Evolutionary conservation across 2,888 invertebrate species (phyloP).

Genomic region (Uloborus plumipes): DNA sequence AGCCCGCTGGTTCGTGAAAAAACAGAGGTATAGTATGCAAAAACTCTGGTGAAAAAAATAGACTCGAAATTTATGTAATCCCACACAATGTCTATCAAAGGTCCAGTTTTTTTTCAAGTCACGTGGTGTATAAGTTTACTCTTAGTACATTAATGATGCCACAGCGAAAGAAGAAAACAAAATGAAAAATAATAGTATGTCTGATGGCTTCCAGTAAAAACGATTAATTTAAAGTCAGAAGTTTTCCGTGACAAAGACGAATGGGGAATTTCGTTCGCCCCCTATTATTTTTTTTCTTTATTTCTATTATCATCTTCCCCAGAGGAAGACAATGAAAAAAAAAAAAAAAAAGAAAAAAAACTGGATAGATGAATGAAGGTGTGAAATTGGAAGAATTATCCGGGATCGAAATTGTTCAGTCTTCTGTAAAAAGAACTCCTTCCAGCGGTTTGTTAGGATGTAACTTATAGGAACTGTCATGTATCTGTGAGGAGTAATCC

Average conservation of each 20-base stretch:
- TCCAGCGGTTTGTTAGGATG: slow-evolving; percentile 4
- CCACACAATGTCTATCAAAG: too few species aligned
- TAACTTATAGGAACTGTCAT: background rate
- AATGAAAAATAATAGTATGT: slow-evolving; percentile 16
- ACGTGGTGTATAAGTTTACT: too few species aligned
- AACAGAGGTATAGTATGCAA: too few species aligned
- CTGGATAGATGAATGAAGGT: slow-evolving; percentile 32
- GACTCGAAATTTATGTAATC: too few species aligned
- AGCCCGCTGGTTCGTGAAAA: too few species aligned
- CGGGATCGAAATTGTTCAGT: slow-evolving; percentile 38
- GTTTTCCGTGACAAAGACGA: slow-evolving; percentile 58
- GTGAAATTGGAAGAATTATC: slow-evolving; percentile 57
- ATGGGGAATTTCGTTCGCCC: too few species aligned
- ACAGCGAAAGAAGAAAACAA: too few species aligned
- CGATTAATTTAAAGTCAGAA: slow-evolving; percentile 60
- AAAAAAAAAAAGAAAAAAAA: slow-evolving; percentile 23
- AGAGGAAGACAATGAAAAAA: slow-evolving; percentile 23
- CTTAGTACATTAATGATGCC: too few species aligned
- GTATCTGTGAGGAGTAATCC: too few species aligned
- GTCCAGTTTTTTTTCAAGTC: too few species aligned
- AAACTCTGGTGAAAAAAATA: too few species aligned
- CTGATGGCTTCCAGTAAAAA: slow-evolving; percentile 54
- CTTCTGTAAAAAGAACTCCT: background rate
- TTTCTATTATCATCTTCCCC: slow-evolving; percentile 25
- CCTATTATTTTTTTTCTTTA: slow-evolving; percentile 4